Base-by-base conservation (phyloP, 2,113 vertebrate genomes). In the Cairina moschata region DNA sequence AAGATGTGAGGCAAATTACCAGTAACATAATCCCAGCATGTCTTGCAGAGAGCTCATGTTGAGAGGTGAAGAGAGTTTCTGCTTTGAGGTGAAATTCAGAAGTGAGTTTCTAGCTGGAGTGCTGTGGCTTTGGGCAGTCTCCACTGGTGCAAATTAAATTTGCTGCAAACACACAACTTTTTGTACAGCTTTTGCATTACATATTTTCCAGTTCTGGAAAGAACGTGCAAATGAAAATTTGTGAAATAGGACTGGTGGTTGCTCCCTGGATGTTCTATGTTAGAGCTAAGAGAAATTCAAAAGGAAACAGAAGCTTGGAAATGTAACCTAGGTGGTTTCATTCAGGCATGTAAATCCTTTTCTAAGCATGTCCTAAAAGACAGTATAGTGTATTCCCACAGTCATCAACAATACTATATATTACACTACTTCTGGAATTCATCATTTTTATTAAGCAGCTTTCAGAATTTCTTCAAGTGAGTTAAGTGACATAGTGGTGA, bases 141-240 rank as follows among this genome's bases (percentile, higher is more conserved):
- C 63, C 13, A 6, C n/a, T 2, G 1, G 6, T 13, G 48, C 0
- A 0, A 68, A 84, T 42, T 66, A 88, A 17, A 60, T 73, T 56
- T 26, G 9, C n/a, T 44, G 58, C 17, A 13, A 90, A 40, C 60
- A 36, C 52, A 9, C 29, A 77, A 67, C 34, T 91, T 55, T 72
- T 46, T 72, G 40, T 87, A 74, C 31, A 6, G 6, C 10, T 89
- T 90, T 78, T 83, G 40, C 10, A 1, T 38, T 36, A n/a, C 31
- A 3, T 0, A 0, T 38, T 88, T 78, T 55, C 63, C 32, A 38
- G 17, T 48, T 82, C 62, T 26, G 32, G 11, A 75, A 69, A 59
- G 63, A 23, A 86, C 59, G 13, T 16, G 21, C 32, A 32, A 11
- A 2, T 63, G 32, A 75, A 94, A 75, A 34, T 38, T 36, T 72